These are phyloP conservation scores for Platycercus adscitus DNA, from an alignment of 2,113 vertebrate genomes.

Conservation along the genomic window DNA sequence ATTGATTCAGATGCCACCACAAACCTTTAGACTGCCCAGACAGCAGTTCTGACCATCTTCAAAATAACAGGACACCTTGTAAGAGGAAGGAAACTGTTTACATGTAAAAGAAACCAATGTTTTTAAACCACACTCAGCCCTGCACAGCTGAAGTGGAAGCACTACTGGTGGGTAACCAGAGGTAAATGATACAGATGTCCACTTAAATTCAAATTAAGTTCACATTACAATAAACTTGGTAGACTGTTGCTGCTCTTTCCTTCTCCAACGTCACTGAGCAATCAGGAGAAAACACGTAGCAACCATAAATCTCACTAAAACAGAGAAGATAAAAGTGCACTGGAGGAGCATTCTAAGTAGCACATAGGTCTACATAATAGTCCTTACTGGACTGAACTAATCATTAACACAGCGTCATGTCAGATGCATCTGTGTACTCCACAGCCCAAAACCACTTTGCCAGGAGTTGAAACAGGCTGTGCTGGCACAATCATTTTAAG, in stretches of 20 bases:
- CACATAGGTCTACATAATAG: background rate
- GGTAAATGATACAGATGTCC: background rate
- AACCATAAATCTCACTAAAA: background rate
- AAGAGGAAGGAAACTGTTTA: background rate
- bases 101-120: background rate
- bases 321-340: background rate
- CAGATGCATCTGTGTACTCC: background rate
- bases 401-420: background rate
- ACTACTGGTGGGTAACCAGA: background rate
- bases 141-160: background rate
- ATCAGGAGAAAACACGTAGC: background rate
- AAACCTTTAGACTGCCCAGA: background rate
- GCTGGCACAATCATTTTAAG: background rate
- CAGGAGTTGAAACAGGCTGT: background rate
- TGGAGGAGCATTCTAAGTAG: background rate
- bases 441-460: background rate
- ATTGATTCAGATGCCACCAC: background rate
- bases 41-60: background rate
- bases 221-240: background rate
- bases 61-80: background rate
- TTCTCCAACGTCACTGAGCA: background rate
- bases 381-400: background rate
- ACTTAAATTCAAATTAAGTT: background rate
- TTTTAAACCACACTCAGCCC: background rate
- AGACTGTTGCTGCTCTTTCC: background rate